Base-by-base conservation (phyloP, 2,113 vertebrate species). In the Pelusios castaneus region DNA sequence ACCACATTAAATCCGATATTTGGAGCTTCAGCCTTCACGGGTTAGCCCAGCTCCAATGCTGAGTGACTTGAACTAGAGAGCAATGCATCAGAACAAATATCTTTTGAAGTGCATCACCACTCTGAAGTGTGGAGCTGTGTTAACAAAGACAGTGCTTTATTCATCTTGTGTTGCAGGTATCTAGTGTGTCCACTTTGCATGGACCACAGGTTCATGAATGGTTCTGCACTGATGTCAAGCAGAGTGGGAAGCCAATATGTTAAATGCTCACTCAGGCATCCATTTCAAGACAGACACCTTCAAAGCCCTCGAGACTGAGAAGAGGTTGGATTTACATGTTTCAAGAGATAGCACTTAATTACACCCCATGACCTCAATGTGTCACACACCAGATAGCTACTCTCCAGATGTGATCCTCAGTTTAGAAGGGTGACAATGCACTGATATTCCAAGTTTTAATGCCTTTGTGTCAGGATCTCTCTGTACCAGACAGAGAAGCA, bases 51-150 rank as follows among this genome's bases (percentile, higher is more conserved):
- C 1, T 49, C 1, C 25, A 54, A 63, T n/a, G 70, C 2, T 1
- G 6, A 88, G n/a, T 82, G 1, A 6, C 8, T 81, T 85, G 34
- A 89, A 88, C 6, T 43, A 31, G 56, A 11, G 70, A 77, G 45
- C 1, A 78, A 16, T 67, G 60, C 31, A n/a, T 67, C 78, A 27
- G 67, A 1, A 4, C 0, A 0, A 8, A 10, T 54, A 31, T 73
- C 1, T 4, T 41, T 14, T 27, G 45, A 88, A 95, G 41, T 60
- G 0, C 13, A 8, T 75, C 24, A 19, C 2, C 80, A 47, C n/a
- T 3, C 41, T 84, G 5, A 47, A 84, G 67, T 88, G 73, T 88
- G 3, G 41, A 10, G 86, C 45, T 0, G 2, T 24, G 87, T 84
- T 82, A 82, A 78, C 5, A 75, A 29, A 85, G 10, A 22, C 54